phyloP scores from a whole-genome alignment of 1,140 invertebrate species.

The Trichonephila inaurata region DNA sequence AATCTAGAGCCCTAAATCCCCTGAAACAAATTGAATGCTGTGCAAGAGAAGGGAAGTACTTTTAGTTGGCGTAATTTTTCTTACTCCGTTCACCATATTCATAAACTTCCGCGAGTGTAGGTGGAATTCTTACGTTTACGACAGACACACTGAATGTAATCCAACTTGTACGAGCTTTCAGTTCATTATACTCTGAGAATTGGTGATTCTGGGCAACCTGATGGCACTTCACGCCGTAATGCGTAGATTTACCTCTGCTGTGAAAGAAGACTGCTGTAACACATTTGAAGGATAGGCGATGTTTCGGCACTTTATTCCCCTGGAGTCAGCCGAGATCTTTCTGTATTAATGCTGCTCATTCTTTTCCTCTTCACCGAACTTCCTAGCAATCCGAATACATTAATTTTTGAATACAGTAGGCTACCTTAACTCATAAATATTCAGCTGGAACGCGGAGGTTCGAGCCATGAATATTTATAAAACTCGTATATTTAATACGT shows the following conservation, averaged over 20 bases:
- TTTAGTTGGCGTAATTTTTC: constrained; percentile 18
- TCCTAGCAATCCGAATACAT: constrained; percentile 66
- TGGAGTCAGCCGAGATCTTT: constrained; percentile 1
- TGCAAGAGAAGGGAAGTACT: constrained; percentile 1
- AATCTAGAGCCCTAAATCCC: constrained; percentile 8
- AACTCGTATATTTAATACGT: constrained; percentile 45
- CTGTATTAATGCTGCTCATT: constrained; percentile 59
- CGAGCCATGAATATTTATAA: constrained; percentile 68
- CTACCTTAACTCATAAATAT: constrained; percentile 61
- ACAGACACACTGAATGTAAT: background rate
- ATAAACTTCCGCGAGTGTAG: constrained; percentile 23
- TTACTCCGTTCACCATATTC: constrained; percentile 42
- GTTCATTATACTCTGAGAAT: constrained; percentile 18
- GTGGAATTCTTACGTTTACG: background rate
- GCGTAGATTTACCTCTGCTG: background rate
- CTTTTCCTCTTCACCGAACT: constrained; percentile 36
- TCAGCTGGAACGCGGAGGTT: constrained; percentile 13
- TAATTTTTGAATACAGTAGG: constrained; percentile 43
- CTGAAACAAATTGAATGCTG: constrained; percentile 38
- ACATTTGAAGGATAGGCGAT: background rate
- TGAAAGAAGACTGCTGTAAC: constrained; percentile 14
- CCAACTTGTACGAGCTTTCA: constrained; percentile 36
- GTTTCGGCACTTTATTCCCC: constrained; percentile 56
- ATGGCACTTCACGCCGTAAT: constrained; percentile 45
- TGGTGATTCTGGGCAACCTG: constrained; percentile 16